Evolutionary conservation across 2,888 invertebrate species (phyloP).

Genomic region (Spodoptera picta): DNA sequence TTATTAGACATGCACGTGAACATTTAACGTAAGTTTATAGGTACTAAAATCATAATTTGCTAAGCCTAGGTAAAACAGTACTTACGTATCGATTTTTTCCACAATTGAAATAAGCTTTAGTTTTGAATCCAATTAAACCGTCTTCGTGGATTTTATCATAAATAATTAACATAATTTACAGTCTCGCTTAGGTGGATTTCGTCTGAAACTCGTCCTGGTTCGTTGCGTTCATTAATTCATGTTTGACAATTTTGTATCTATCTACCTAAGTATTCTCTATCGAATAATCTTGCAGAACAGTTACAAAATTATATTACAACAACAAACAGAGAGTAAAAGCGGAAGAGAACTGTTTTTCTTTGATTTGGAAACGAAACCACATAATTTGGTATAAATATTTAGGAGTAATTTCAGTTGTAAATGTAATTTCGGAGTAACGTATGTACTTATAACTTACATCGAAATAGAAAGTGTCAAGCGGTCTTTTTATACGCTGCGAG

Average conservation of each 20-base stretch:
- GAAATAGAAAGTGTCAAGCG: too few relatives aligned
- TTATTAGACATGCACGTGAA: constrained; percentile 24
- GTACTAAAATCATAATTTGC: constrained; percentile 25
- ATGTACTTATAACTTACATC: too few relatives aligned
- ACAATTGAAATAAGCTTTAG: constrained; percentile 3
- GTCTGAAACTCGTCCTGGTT: constrained; percentile 3
- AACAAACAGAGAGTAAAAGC: too few relatives aligned
- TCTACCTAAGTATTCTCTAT: too few relatives aligned
- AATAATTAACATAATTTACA: background rate
- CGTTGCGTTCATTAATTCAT: background rate
- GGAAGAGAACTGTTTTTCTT: too few relatives aligned
- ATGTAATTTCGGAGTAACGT: too few relatives aligned
- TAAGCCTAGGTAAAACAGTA: constrained; percentile 2
- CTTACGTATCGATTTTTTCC: background rate
- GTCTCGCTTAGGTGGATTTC: background rate
- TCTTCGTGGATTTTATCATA: background rate
- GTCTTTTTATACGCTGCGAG: background rate
- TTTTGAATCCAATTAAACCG: background rate
- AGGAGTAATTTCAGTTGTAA: too few relatives aligned
- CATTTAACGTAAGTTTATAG: constrained; percentile 18
- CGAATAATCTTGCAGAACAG: too few relatives aligned
- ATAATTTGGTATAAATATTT: too few relatives aligned
- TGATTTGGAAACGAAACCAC: too few relatives aligned
- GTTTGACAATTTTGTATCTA: too few relatives aligned
- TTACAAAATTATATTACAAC: too few relatives aligned